These are phyloP conservation scores for Otocyon megalotis DNA, from an alignment of 2,113 vertebrate genomes.

Conservation along the genomic window DNA sequence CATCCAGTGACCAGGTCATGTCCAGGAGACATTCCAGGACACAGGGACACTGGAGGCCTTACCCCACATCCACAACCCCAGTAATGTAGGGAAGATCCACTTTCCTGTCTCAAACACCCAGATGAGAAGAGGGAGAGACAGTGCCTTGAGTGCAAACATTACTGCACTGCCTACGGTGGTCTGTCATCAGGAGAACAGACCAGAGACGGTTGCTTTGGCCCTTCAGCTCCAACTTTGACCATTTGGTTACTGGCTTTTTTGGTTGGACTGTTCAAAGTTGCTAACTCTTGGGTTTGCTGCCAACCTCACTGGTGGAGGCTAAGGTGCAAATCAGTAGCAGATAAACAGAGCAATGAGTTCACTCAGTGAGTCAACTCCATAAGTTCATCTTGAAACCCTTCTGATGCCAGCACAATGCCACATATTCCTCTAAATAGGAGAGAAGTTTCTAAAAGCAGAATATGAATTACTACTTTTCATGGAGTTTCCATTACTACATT, in stretches of 20 bases:
- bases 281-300: not conserved
- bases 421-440: not conserved
- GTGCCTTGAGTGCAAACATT: not conserved
- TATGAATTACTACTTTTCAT: not conserved
- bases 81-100: no score
- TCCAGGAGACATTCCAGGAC: not conserved
- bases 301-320: not conserved
- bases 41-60: not conserved
- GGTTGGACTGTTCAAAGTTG: not conserved
- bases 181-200: not conserved
- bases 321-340: not conserved
- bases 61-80: not conserved
- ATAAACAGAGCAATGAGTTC: not conserved
- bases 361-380: not conserved
- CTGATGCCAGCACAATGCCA: not conserved
- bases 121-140: not conserved
- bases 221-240: not conserved
- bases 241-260: not conserved
- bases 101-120: not conserved
- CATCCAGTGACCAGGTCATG: not conserved
- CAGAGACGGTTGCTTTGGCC: not conserved
- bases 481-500: not conserved
- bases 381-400: not conserved
- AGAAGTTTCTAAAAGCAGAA: not conserved
- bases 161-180: not conserved